These are phyloP conservation scores for Trichoplusia ni DNA, from an alignment of 1,140 invertebrate species.

Conservation along the genomic window DNA sequence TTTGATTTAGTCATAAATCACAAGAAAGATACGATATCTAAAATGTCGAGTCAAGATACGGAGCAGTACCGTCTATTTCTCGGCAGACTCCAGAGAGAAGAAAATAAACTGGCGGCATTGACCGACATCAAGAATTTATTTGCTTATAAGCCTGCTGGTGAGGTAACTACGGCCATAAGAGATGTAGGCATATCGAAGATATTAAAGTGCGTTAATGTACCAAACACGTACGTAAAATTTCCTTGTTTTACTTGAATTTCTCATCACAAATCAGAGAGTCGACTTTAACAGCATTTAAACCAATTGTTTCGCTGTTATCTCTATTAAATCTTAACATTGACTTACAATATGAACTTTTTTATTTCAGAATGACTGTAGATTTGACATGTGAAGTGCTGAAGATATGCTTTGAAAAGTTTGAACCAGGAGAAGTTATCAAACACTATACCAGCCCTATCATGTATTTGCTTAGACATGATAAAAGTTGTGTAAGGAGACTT, in stretches of 20 bases:
- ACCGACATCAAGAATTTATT: conserved; percentile 68
- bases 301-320: neutral
- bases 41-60: conserved; percentile 49
- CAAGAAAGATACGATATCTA: neutral
- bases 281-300: no score
- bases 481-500: conserved; percentile 78
- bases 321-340: conserved; percentile 11
- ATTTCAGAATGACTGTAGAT: conserved; percentile 78
- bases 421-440: conserved; percentile 76
- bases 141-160: conserved; percentile 47
- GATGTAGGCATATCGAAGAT: conserved; percentile 65
- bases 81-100: conserved; percentile 52
- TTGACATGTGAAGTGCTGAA: conserved; percentile 83
- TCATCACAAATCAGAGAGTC: no score
- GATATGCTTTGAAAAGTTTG: conserved; percentile 82
- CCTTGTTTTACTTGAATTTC: no score
- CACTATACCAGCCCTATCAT: conserved; percentile 77
- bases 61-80: conserved; percentile 54
- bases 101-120: conserved; percentile 51
- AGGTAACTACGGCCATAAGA: conserved; percentile 49
- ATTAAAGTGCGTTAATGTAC: conserved; percentile 57
- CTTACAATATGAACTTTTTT: neutral
- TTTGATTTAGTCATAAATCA: neutral
- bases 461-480: conserved; percentile 81
- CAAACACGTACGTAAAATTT: conserved; percentile 55